Evolutionary conservation across 2,113 vertebrate genomes (phyloP), one percentile per base, ranked within the genome.

Genomic region (Elephantulus edwardii): DNA sequence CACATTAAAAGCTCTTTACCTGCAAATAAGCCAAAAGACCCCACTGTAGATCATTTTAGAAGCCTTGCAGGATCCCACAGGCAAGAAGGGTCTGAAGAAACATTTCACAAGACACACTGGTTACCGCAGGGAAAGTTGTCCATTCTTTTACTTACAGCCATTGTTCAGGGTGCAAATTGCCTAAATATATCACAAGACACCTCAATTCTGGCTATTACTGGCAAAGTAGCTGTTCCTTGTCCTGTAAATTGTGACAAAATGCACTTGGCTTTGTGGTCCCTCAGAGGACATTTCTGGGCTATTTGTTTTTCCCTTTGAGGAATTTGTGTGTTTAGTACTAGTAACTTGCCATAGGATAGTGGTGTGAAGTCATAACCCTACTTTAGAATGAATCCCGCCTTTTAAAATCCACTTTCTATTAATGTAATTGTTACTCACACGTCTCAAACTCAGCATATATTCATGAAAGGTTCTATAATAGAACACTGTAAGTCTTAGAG

Each of bases 1-100:
- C 93, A 93, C 92, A 89, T 95, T 92, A 92, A 91, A 86, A 80
- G 30, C 64, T 62, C 24, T 35, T 70, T 70, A 26, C 62, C 88
- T 70, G 91, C 40, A 91, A 85, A 89, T 35, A 70, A 42, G 54
- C 58, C 30, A 20, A 62, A 74, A 66, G 56, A 58, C 54, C 26
- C 0, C 14, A 13, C 35, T 81, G 46, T 52, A 62, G 68, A 50
- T 88, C 35, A 50, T 92, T 83, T 66, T 54, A 48, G 76, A 80
- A 48, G 80, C 35, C 17, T 71, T 68, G n/a, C 20, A 78, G 28
- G n/a, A 46, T 48, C 9, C 38, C 58, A 1, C 11, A 83, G 82
- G 85, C 50, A n/a, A 91, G n/a, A 66, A 3, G 48, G 71, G 17
- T 11, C 64, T 80, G 54, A 46, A 48, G 90, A 83, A 74, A 77